Evolutionary conservation across 2,888 invertebrate genomes (phyloP), one percentile per base, ranked within the genome.

Genomic region (Rhagium mordax): DNA sequence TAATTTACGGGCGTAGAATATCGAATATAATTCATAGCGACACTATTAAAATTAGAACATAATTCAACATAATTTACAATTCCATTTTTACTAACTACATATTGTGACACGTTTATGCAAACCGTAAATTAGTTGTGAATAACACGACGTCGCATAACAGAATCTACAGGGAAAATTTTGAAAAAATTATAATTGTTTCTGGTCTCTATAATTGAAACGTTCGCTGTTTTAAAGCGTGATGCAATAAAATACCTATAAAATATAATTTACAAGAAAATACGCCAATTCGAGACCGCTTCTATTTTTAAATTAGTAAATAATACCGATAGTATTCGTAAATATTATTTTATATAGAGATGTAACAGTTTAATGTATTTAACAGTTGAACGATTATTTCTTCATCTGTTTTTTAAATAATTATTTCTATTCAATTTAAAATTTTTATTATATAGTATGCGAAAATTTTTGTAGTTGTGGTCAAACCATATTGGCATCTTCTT

Each of bases 41-140:
- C 18, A 21, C 67, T 67, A 67, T 67, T 67, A 67, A 67, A 67
- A 65, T 65, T 65, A 65, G 65, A 53, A 65, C 65, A 55, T 65
- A 65, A 65, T 65, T 53, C 65, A 65, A 18, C n/a, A 27, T 65
- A 65, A 65, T 65, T 65, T 53, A 65, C 41, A 65, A 21, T 65
- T 65, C 55, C 4, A 53, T 65, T 65, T 65, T 65, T 65, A 49
- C 20, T 20, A n/a, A 21, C 18, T 29, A 10, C 55, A 67, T 18
- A 51, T 13, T 67, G 57, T 67, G 47, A 57, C 67, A 57, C 29
- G 8, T 67, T 24, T 47, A 47, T 21, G 47, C 47, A 67, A 47
- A 24, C 67, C 27, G 21, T 67, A 67, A 67, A 67, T 57, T 67
- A 51, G 67, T 55, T 57, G 57, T 67, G 57, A 67, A 24, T 24